phyloP scores from a whole-genome alignment of 2,113 vertebrate genomes.

The Osmerus mordax region DNA sequence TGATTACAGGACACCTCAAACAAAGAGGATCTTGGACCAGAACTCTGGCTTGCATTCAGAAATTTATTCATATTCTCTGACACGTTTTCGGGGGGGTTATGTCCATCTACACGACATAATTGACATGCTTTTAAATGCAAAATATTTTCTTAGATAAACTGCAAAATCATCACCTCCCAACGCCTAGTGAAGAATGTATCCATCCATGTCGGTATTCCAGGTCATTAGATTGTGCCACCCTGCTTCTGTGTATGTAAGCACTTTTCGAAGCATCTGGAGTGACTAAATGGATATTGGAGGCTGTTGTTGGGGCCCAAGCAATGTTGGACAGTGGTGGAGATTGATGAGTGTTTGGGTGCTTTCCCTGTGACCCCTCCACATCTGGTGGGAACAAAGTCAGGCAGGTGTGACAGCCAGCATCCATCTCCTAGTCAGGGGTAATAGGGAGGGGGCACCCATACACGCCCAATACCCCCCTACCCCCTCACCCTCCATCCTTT shows the following conservation, averaged over 20 bases:
- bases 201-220: constrained; percentile 23
- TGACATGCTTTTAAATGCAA: too few relatives aligned
- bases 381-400: constrained; percentile 72
- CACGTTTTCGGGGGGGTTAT: too few relatives aligned
- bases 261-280: constrained; percentile 61
- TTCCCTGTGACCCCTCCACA: constrained; percentile 67
- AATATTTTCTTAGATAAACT: too few relatives aligned
- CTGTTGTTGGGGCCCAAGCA: constrained; percentile 51
- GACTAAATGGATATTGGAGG: constrained; percentile 73
- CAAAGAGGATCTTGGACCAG: constrained; percentile 23
- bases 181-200: background rate
- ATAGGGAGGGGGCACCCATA: constrained; percentile 49
- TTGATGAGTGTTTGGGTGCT: constrained; percentile 76
- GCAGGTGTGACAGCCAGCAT: constrained; percentile 74
- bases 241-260: constrained; percentile 59
- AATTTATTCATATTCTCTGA: too few relatives aligned
- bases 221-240: constrained; percentile 52
- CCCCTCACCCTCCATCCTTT: constrained; percentile 8
- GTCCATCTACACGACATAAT: too few relatives aligned
- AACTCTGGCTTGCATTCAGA: background rate
- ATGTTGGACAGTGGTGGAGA: constrained; percentile 70
- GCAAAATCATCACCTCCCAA: too few relatives aligned
- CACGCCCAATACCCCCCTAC: constrained; percentile 16
- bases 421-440: constrained; percentile 70
- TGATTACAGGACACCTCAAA: constrained; percentile 25